These are phyloP conservation scores for Aurelia aurita DNA, from an alignment of 30 jellyfish, hydroid and myxozoan species.

Conservation along the genomic window DNA sequence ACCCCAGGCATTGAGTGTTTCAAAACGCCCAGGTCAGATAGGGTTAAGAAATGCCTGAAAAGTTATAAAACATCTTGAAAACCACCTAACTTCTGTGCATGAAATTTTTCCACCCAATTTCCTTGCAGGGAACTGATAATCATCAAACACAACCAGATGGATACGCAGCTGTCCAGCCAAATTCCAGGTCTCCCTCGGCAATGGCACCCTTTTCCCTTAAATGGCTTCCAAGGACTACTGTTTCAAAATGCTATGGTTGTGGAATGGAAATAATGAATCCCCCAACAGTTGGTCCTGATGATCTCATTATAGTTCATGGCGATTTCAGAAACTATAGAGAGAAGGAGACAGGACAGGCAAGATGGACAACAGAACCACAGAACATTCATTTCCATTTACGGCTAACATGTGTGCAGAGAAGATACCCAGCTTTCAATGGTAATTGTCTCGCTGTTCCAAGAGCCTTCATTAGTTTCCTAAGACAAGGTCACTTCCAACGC, in stretches of 20 bases:
- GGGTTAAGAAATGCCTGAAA: too few relatives aligned
- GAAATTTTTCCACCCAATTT: too few relatives aligned
- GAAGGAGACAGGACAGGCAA: background rate
- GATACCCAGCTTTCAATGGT: background rate
- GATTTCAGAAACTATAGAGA: background rate
- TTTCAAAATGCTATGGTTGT: conserved; percentile 16
- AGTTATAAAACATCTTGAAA: too few relatives aligned
- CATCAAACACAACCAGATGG: too few relatives aligned
- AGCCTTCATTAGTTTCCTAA: background rate
- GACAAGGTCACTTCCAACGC: background rate
- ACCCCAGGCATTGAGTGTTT: too few relatives aligned
- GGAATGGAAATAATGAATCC: background rate
- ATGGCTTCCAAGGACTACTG: conserved; percentile 5
- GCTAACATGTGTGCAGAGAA: background rate
- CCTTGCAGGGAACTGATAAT: too few relatives aligned
- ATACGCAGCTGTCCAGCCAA: background rate
- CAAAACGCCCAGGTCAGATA: too few relatives aligned
- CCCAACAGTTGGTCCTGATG: background rate
- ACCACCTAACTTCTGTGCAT: too few relatives aligned
- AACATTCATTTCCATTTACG: conserved; percentile 5
- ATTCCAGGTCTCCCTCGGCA: background rate
- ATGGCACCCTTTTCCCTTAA: background rate
- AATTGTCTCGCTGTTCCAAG: background rate
- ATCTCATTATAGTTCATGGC: background rate
- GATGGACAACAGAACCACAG: conserved; percentile 1